phyloP scores from a whole-genome alignment of 2,113 vertebrate genomes.

The Pyrgilauda ruficollis region DNA sequence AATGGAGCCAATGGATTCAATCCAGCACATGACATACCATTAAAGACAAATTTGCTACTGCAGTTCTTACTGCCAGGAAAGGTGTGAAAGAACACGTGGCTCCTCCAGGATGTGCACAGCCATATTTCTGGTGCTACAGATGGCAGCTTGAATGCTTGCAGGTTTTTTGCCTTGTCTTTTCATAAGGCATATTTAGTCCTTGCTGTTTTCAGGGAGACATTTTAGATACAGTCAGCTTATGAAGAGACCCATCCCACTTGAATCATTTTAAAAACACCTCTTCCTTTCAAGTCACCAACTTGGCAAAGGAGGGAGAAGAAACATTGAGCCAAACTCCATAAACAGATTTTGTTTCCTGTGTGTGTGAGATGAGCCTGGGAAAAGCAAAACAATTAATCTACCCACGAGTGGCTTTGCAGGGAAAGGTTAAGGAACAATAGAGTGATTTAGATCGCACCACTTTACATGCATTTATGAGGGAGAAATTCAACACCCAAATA shows the following conservation, averaged over 20 bases:
- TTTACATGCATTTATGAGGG: conserved; percentile 29
- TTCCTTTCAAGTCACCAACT: conserved; percentile 8
- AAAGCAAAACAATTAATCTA: conserved; percentile 46
- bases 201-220: background rate
- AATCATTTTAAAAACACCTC: background rate
- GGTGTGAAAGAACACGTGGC: background rate
- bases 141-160: background rate
- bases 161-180: background rate
- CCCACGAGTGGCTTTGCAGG: background rate
- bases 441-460: background rate
- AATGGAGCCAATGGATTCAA: background rate
- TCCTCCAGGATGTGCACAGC: background rate
- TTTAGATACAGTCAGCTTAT: background rate
- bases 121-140: background rate
- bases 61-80: background rate
- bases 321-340: background rate
- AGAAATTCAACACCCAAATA: conserved; percentile 47
- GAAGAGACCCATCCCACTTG: background rate
- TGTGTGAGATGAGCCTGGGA: conserved; percentile 22
- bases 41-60: background rate
- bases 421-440: conserved; percentile 45
- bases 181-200: background rate
- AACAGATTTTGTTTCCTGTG: background rate
- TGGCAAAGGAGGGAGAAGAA: background rate
- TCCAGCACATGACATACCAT: conserved; percentile 19